Conservation (phyloP, 2,113 vertebrate genomes). For the Bufo bufo region DNA sequence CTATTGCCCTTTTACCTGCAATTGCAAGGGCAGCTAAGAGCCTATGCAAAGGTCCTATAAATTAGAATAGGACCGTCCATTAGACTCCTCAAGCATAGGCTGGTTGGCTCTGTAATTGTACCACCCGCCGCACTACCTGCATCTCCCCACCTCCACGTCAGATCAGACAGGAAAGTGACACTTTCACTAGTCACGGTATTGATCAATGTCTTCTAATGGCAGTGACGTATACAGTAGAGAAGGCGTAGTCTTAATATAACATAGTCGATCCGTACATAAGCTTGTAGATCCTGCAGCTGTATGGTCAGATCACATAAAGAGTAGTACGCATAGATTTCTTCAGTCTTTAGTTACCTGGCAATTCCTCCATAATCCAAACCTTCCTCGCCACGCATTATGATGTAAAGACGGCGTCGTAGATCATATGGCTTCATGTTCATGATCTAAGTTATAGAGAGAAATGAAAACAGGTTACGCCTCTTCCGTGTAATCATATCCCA, state of each 20-base stretch:
- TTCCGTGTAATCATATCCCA: too few relatives aligned
- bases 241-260: neutral
- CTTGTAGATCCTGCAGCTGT: neutral
- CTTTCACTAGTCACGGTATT: neutral
- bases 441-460: slow-evolving; percentile 75
- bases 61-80: neutral
- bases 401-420: slow-evolving; percentile 92
- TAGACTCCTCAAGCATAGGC: neutral
- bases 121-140: too few relatives aligned
- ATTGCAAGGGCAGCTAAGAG: neutral
- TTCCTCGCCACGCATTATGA: slow-evolving; percentile 98
- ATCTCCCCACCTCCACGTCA: too few relatives aligned
- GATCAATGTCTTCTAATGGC: neutral
- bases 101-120: too few relatives aligned
- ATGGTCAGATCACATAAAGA: neutral
- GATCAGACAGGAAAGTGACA: too few relatives aligned
- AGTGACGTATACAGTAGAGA: neutral
- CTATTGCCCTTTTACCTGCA: neutral
- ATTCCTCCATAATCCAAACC: slow-evolving; percentile 96
- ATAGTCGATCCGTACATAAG: neutral
- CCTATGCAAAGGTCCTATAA: neutral
- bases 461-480: too few relatives aligned
- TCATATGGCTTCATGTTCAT: slow-evolving; percentile 99
- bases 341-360: slow-evolving; percentile 79
- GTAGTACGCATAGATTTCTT: neutral